phyloP scores from a whole-genome alignment of 2,113 vertebrate genomes.

The Otis tarda region DNA sequence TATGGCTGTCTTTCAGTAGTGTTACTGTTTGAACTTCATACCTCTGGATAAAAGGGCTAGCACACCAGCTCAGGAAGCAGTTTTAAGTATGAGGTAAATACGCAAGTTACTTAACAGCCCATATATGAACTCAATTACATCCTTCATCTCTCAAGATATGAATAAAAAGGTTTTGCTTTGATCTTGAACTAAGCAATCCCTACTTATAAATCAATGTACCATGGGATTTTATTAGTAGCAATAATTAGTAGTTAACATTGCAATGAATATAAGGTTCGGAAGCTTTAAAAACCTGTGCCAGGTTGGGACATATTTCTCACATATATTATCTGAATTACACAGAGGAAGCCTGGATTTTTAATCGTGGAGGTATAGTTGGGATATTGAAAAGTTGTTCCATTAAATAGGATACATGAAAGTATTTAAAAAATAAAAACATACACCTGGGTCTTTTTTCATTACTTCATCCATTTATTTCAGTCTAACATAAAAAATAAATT shows the following conservation, averaged over 20 bases:
- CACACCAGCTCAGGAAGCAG: conserved; percentile 40
- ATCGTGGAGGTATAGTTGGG: background rate
- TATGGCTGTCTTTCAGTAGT: conserved; percentile 40
- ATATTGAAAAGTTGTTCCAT: background rate
- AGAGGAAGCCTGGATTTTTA: background rate
- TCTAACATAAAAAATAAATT: background rate
- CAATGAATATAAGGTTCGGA: conserved; percentile 8
- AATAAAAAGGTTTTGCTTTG: conserved; percentile 69
- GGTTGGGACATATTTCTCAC: conserved; percentile 11
- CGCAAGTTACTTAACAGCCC: conserved; percentile 64
- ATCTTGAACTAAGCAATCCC: conserved; percentile 67
- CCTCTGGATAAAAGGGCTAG: conserved; percentile 36
- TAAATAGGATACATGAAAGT: background rate
- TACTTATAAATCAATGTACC: conserved; percentile 54
- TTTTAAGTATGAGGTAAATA: conserved; percentile 57
- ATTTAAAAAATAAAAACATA: background rate
- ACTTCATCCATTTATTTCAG: background rate
- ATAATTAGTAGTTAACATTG: conserved; percentile 48
- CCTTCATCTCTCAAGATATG: conserved; percentile 62
- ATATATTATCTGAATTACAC: conserved; percentile 24
- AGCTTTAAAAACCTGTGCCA: conserved; percentile 21
- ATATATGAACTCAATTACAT: conserved; percentile 63
- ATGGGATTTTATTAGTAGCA: conserved; percentile 52
- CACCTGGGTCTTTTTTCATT: background rate
- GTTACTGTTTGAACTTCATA: conserved; percentile 64